Conservation (phyloP, 2,797 vertebrate species). For the Nannoperca australis region DNA sequence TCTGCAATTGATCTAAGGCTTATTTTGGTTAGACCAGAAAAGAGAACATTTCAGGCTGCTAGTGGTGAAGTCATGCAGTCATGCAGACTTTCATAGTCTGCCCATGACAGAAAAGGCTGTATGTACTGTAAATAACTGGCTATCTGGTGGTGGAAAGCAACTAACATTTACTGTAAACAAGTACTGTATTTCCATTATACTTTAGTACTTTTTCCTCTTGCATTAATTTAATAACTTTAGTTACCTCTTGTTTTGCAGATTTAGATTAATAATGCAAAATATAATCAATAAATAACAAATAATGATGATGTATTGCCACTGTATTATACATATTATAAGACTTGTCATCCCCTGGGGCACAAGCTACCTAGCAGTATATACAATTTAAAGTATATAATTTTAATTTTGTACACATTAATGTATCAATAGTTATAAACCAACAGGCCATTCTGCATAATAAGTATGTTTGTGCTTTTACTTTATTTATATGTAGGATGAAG, state of each 20-base stretch:
- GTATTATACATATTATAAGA: not conserved
- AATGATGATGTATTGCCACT: not conserved
- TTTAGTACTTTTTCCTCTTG: not conserved
- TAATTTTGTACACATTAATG: not conserved
- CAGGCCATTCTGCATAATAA: not conserved
- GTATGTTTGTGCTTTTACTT: not conserved
- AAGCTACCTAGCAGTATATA: not conserved
- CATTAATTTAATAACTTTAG: not conserved
- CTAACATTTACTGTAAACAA: not conserved
- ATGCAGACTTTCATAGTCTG: not conserved
- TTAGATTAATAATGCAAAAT: not conserved
- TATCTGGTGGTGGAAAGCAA: not conserved
- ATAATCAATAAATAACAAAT: not conserved
- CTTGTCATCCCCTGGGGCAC: not conserved
- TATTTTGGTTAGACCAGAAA: slow-evolving; percentile 31
- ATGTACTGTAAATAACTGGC: not conserved
- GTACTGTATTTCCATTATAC: too few species aligned
- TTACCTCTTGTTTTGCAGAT: not conserved
- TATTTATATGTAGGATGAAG: not conserved
- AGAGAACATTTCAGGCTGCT: slow-evolving; percentile 1
- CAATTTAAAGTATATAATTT: not conserved
- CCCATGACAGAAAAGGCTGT: not conserved
- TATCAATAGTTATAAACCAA: not conserved
- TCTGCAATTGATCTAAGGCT: slow-evolving; percentile 28
- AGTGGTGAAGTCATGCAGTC: not conserved